Evolutionary conservation across 1,140 invertebrate genomes (phyloP).

Genomic region (Calosoma granatense): DNA sequence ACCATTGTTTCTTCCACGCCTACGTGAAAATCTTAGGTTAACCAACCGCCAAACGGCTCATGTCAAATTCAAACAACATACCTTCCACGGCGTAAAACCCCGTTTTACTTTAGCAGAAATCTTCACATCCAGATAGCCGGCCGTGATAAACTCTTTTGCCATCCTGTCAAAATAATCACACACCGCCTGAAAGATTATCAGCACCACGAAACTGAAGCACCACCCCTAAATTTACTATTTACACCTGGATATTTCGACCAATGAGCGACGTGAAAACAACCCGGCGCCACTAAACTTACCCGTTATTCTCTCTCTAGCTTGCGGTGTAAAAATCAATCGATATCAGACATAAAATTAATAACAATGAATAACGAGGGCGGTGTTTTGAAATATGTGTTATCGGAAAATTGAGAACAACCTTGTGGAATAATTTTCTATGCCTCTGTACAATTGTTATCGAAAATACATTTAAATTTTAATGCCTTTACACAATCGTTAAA

Average conservation of each 20-base stretch:
- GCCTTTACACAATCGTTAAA: no score
- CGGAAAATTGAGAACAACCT: no score
- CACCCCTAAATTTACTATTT: neutral
- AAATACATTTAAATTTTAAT: no score
- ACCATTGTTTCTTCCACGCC: slow-evolving; percentile 32
- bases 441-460: no score
- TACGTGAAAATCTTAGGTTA: slow-evolving; percentile 9
- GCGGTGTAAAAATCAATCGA: neutral
- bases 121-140: slow-evolving; percentile 31
- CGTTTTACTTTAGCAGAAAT: slow-evolving; percentile 26
- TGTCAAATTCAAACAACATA: slow-evolving; percentile 17
- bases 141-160: neutral
- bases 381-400: no score
- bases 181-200: neutral
- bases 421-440: no score
- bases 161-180: neutral
- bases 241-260: neutral
- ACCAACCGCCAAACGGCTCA: neutral
- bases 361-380: no score
- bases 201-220: neutral
- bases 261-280: neutral
- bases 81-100: slow-evolving; percentile 30
- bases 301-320: neutral
- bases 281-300: neutral
- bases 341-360: no score